These are phyloP conservation scores for Hypercompe scribonia DNA, from an alignment of 2,888 invertebrate genomes.

Conservation along the genomic window DNA sequence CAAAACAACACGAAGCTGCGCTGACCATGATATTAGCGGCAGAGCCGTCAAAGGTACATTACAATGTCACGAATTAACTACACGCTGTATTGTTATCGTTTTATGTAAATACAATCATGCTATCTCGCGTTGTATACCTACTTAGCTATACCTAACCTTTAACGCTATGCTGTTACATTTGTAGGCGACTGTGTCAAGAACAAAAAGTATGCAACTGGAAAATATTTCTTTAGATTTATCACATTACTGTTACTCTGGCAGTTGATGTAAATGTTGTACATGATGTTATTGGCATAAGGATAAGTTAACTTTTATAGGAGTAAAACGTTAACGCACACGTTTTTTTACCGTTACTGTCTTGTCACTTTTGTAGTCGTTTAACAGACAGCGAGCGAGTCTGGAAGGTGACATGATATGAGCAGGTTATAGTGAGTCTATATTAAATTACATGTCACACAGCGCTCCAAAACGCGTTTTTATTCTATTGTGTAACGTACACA, in stretches of 20 bases:
- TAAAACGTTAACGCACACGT: neutral
- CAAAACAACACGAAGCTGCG: slow-evolving; percentile 10
- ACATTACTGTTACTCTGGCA: neutral
- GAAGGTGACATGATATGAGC: too few species aligned
- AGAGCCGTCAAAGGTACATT: slow-evolving; percentile 10
- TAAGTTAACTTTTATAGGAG: neutral
- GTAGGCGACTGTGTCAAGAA: slow-evolving; percentile 1
- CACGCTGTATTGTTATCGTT: slow-evolving; percentile 18
- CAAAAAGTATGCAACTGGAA: slow-evolving; percentile 4
- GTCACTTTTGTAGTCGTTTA: neutral
- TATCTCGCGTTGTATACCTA: slow-evolving; percentile 7
- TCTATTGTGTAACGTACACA: neutral
- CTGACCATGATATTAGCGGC: neutral
- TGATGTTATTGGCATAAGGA: neutral
- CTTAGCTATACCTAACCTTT: neutral
- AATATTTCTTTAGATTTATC: neutral
- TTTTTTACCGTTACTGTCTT: neutral
- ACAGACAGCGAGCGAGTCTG: neutral
- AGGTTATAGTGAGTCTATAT: neutral
- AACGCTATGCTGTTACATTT: neutral
- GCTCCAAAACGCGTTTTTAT: neutral
- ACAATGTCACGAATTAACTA: slow-evolving; percentile 15
- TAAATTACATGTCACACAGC: neutral
- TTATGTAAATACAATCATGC: slow-evolving; percentile 22
- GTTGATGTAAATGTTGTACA: neutral